Evolutionary conservation across 2,797 vertebrate species (phyloP), one percentile per base, ranked within the genome.

Genomic region (Clarias fuscus): DNA sequence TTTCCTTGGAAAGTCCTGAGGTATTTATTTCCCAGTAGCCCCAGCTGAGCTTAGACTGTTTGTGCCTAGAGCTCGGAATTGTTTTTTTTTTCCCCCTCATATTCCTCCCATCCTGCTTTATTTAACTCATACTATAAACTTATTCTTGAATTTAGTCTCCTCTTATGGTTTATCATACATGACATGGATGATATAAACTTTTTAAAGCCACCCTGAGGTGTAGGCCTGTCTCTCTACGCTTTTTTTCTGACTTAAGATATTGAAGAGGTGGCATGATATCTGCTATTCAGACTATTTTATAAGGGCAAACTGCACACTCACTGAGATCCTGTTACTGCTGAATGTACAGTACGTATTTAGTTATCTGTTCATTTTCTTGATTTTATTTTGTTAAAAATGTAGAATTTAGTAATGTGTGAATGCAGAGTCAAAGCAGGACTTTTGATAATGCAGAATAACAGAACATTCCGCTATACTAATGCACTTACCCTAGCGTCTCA

Each of bases 181-280:
- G 91, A 88, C 89, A 91, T 90, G 89, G 92, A 88, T 48, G 83
- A 87, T 85, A 48, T 84, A 24, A 90, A 94, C 92, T 92, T 91
- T 91, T 92, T 92, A 94, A 93, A 93, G 90, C 78, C 71, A 90
- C 91, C 88, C 6, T 81, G 90, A 91, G 88, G 92, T 90, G 91
- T 84, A 43, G 64, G 81, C 82, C 89, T 91, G 91, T 92, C 91
- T 90, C 88, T 93, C 92, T 93, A 79, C 91, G 80, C 86, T 87
- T 75, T 73, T 37, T 84, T 82, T n/a, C 59, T 79, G 70, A 68
- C n/a, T 62, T 14, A 13, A 82, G 53, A 76, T 40, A 68, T 71
- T 30, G 30, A 61, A 78, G 4, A 81, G 10, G n/a, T 67, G 22
- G 33, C 77, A 80, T 43, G 6, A 37, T 43, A 64, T 80, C 22